Base-by-base conservation (phyloP, 2,888 invertebrate genomes). In the Boloria selene region DNA sequence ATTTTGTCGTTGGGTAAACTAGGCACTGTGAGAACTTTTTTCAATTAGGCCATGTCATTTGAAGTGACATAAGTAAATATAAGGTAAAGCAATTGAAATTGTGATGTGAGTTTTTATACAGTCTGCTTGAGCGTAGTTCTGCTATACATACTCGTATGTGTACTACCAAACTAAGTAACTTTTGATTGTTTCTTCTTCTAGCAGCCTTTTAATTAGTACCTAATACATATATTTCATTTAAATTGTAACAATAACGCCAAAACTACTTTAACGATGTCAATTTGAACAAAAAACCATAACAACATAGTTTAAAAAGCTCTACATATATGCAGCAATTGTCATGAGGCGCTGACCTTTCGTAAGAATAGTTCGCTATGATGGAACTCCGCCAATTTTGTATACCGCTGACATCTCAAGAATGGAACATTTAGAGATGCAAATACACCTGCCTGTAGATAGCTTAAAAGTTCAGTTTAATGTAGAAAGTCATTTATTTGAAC, bases 1-100 rank as follows among this genome's bases (percentile, higher is more conserved):
- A 68, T 75, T 74, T 75, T 72, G 72, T 73, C 72, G 73, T 72
- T 71, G 68, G 70, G 71, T 61, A 52, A 64, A 64, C 61, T 54
- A 63, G 60, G 65, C 58, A 55, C 70, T 70, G 72, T 67, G 72
- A 67, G 71, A 72, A 71, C 61, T 69, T 58, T 72, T 71, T 72
- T 66, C 71, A 69, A 70, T 71, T 71, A 60, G 66, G 60, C 62
- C 60, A 31, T 63, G 67, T 68, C 69, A 69, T 56, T 71, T 68
- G 51, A 54, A 59, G 51, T 72, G 72, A 71, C 71, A 70, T 67
- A 68, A 65, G 71, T 71, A 68, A 71, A 71, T 58, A 64, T 58
- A 60, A 63, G 45, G 38, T 53, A 45, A 59, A 62, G 60, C 38
- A 55, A 60, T 61, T 62, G 52, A 50, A 55, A 54, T 44, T 61